A percentile compares a stretch with the other conserved stretches of the same genome.
Evolutionary conservation across 2,113 vertebrate species (phyloP).

Genomic region (Marmota monax): DNA sequence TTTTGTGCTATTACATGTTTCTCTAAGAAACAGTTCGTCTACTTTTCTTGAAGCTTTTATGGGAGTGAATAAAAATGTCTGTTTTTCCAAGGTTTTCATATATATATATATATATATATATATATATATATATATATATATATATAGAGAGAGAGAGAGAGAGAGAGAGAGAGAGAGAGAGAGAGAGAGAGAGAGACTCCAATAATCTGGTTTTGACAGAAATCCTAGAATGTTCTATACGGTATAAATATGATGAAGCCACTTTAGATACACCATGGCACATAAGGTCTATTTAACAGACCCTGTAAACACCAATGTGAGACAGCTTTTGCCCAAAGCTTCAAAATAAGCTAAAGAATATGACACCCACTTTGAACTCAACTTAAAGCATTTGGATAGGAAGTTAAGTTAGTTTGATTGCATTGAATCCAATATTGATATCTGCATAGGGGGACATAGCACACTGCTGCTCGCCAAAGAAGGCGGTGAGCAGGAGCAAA

Average conservation of each 20-base stretch:
- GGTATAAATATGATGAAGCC: neutral
- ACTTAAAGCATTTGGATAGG: neutral
- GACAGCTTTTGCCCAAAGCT: neutral
- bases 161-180: too few relatives aligned
- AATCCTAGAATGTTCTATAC: neutral
- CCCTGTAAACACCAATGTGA: neutral
- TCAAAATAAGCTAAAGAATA: constrained; percentile 29
- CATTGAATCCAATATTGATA: neutral
- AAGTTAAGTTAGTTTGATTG: neutral
- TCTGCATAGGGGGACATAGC: neutral
- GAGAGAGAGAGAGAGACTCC: too few relatives aligned
- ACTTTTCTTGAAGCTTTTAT: neutral
- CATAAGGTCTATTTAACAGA: neutral
- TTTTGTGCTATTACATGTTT: neutral
- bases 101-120: too few relatives aligned
- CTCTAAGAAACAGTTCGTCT: neutral
- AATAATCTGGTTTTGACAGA: constrained; percentile 26
- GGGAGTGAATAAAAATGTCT: neutral
- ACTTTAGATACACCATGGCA: neutral
- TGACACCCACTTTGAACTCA: neutral
- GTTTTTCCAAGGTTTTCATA: neutral
- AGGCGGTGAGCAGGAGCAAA: neutral
- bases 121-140: too few relatives aligned
- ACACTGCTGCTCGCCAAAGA: neutral
- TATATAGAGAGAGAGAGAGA: too few relatives aligned